Conservation (phyloP, 2,888 invertebrate species). For the Metallyticus violacea region DNA sequence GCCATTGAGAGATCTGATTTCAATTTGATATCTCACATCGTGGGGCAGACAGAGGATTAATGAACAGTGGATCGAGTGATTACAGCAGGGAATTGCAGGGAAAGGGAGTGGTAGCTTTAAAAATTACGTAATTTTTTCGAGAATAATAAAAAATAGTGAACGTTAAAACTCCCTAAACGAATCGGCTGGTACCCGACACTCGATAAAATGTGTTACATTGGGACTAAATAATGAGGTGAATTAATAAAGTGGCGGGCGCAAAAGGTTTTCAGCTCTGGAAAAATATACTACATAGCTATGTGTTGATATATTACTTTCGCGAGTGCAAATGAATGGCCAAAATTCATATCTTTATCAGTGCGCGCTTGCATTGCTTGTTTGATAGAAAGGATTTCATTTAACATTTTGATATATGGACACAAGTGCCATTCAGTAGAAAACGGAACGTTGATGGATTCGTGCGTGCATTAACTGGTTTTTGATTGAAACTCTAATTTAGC, state of each 20-base stretch:
- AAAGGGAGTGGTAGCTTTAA: background rate
- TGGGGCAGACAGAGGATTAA: background rate
- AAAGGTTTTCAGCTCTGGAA: background rate
- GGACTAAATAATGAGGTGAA: background rate
- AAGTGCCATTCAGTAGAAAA: no score
- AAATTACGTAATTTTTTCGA: background rate
- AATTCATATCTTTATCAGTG: no score
- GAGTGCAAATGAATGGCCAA: background rate
- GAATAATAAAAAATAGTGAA: background rate
- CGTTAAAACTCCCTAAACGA: background rate
- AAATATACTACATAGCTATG: no score
- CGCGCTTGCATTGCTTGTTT: no score
- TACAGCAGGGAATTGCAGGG: background rate
- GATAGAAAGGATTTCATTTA: no score
- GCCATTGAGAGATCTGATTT: background rate
- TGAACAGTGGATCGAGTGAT: background rate
- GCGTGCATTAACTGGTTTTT: no score
- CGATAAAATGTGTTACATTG: background rate
- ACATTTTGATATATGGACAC: no score
- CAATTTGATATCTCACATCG: background rate
- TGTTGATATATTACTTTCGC: background rate
- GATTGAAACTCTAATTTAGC: no score
- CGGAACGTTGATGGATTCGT: no score
- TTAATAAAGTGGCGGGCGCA: background rate
- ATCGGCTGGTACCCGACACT: background rate